Evolutionary conservation across 2,113 vertebrate species (phyloP), one percentile per base, ranked within the genome.

Genomic region (Mirounga angustirostris): DNA sequence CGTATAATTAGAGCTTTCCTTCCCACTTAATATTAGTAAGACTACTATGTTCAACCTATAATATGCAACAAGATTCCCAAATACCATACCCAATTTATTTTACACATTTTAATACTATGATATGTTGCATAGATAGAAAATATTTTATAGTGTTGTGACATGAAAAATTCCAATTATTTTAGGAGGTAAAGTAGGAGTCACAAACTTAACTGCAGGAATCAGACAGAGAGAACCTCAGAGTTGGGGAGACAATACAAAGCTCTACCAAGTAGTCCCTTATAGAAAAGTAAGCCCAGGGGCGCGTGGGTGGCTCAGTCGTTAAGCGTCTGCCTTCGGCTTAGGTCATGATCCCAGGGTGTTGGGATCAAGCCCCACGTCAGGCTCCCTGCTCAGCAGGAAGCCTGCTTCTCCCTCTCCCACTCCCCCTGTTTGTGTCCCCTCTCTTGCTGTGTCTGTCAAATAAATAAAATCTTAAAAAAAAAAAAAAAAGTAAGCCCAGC

Each of bases 51-150:
- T 94, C 4, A 56, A 67, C 56, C 7, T 89, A 67, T 3, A 82
- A 87, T 67, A 97, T 96, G 76, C 65, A 61, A 71, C 61, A 96
- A 93, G n/a, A 97, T 95, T 94, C 14, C 30, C 58, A 95, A 95
- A 89, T 65, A 95, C 63, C 50, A 85, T 14, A 50, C 15, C 14
- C 84, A 95, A 96, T 96, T 98, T 95, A 76, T 89, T 97, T 74
- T 96, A 73, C 0, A 85, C 91, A 97, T 96, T 97, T 97, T 93
- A 97, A 81, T 98, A 96, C 59, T 82, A 59, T 56, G 95, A 54
- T 73, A 90, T 58, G 43, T 33, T 73, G 0, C n/a, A 5, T n/a
- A 83, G n/a, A 91, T 36, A 63, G 6, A 96, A 97, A 96, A 95
- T 82, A 76, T 74, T 92, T 73, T 92, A 94, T 97, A 97, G 33